phyloP scores from a whole-genome alignment of 1,140 invertebrate species.

The Drosophila littoralis region DNA sequence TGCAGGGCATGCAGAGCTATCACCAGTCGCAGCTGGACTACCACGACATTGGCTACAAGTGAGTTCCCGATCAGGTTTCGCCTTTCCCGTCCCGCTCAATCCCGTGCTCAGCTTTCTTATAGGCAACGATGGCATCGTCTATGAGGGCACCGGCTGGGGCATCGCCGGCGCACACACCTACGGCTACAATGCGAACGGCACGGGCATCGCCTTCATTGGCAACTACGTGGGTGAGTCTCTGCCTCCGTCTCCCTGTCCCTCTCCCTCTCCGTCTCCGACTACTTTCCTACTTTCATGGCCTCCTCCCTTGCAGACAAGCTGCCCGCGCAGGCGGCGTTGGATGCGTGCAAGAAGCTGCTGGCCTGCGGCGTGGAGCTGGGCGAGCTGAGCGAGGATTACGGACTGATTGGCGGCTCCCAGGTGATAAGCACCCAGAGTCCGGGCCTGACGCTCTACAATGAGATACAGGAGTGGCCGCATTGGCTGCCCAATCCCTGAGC shows the following conservation, averaged over 20 bases:
- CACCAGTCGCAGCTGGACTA: conserved; percentile 69
- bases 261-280: neutral
- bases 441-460: conserved; percentile 87
- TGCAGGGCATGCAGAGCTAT: conserved; percentile 73
- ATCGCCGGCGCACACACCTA: conserved; percentile 89
- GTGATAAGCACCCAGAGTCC: conserved; percentile 87
- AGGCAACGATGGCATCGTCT: conserved; percentile 91
- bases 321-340: conserved; percentile 85
- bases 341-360: conserved; percentile 87
- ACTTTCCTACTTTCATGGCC: too few relatives aligned
- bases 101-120: conserved; percentile 87
- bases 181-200: conserved; percentile 87
- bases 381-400: conserved; percentile 86
- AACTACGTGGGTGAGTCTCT: conserved; percentile 86
- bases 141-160: conserved; percentile 91
- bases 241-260: neutral
- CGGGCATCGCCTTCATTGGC: conserved; percentile 90
- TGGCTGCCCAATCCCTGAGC: conserved; percentile 68
- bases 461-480: conserved; percentile 84
- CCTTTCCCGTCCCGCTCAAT: neutral
- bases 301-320: conserved; percentile 85
- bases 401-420: conserved; percentile 87
- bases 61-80: neutral
- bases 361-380: conserved; percentile 87
- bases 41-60: conserved; percentile 81